Conservation (phyloP, 2,888 invertebrate species). For the Scaptomyza polygonia region DNA sequence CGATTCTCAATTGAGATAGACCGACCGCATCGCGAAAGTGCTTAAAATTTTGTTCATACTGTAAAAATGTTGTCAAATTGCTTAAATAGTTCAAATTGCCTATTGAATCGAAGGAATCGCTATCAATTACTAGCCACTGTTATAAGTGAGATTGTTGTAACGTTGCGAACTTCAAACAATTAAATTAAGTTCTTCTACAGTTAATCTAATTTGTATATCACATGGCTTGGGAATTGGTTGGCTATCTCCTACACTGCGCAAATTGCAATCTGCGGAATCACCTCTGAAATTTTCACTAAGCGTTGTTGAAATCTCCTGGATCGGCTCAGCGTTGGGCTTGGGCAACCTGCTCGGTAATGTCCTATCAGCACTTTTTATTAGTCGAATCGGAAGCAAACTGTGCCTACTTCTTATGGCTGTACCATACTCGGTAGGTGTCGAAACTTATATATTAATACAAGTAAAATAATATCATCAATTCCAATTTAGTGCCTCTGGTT, state of each 20-base stretch:
- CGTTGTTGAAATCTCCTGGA: conserved; percentile 78
- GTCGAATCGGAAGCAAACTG: conserved; percentile 73
- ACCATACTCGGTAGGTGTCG: conserved; percentile 75
- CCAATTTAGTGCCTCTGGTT: conserved; percentile 68
- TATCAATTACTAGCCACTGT: conserved; percentile 67
- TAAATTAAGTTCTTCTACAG: conserved; percentile 44
- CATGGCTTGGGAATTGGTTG: conserved; percentile 83
- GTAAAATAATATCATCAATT: too few species aligned
- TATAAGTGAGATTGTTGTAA: conserved; percentile 48
- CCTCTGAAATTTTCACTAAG: conserved; percentile 67
- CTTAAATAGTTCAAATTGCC: conserved; percentile 34
- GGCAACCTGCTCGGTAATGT: conserved; percentile 80
- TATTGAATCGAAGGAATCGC: conserved; percentile 61
- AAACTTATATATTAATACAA: too few species aligned
- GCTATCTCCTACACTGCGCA: conserved; percentile 80
- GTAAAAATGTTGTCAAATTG: background rate
- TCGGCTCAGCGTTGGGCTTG: conserved; percentile 78
- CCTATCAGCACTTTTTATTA: conserved; percentile 63
- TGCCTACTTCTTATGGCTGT: conserved; percentile 75
- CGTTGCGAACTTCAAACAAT: too few species aligned
- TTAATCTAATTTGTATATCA: conserved; percentile 79
- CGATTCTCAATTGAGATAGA: conserved; percentile 2
- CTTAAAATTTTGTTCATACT: background rate
- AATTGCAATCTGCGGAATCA: conserved; percentile 66
- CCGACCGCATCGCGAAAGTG: background rate